Percentiles rank a stretch among this genome's conserved stretches.
Evolutionary conservation across 2,113 vertebrate genomes (phyloP).

Genomic region (Procapra przewalskii): DNA sequence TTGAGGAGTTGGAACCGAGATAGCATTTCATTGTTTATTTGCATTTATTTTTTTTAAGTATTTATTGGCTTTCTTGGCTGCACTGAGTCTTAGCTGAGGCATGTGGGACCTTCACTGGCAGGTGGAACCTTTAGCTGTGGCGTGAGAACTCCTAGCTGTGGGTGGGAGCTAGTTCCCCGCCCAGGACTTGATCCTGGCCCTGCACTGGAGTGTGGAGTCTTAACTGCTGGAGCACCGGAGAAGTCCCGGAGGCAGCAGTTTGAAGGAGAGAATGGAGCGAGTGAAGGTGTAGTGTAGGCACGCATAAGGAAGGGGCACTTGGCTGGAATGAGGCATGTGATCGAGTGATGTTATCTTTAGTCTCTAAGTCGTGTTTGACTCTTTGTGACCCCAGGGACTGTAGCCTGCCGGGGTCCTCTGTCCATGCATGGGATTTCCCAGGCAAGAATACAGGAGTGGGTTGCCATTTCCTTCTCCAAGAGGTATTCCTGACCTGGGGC

Average conservation of each 20-base stretch:
- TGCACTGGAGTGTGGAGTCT: neutral
- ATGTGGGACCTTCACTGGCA: neutral
- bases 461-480: neutral
- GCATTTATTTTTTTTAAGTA: neutral
- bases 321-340: neutral
- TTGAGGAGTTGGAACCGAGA: neutral
- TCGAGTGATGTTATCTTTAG: rapidly evolving
- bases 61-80: neutral
- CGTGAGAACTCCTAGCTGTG: neutral
- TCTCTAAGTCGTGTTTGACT: neutral
- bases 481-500: neutral
- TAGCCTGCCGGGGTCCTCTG: neutral
- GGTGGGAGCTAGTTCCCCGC: neutral
- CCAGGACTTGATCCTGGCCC: neutral
- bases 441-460: neutral
- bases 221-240: neutral
- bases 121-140: neutral
- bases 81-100: neutral
- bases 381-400: neutral
- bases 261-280: too few relatives aligned
- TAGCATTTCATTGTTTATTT: neutral
- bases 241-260: neutral
- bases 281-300: rapidly evolving
- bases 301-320: rapidly evolving
- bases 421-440: neutral